phyloP scores from a whole-genome alignment of 2,113 vertebrate genomes.

The Oncorhynchus mykiss region DNA sequence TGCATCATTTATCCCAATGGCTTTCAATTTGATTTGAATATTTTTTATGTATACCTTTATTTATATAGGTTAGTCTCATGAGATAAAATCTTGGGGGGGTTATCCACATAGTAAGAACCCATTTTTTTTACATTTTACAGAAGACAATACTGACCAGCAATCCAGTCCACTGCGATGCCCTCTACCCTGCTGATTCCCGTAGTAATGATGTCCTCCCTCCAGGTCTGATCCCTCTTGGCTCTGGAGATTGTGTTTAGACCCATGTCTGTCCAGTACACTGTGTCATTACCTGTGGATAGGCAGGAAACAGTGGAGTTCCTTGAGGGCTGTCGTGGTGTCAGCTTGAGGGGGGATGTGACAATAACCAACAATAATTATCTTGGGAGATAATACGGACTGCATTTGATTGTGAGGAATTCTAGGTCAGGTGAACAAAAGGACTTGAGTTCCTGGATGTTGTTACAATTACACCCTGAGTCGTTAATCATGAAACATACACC shows the following conservation, averaged over 20 bases:
- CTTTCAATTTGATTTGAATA: neutral
- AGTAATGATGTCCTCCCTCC: constrained; percentile 94
- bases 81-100: neutral
- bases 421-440: no score
- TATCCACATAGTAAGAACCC: neutral
- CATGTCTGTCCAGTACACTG: constrained; percentile 99
- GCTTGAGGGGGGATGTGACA: no score
- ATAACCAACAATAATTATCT: no score
- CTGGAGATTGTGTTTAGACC: constrained; percentile 95
- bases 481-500: no score
- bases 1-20: neutral
- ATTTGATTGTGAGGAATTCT: no score
- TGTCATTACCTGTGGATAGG: constrained; percentile 86
- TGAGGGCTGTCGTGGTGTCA: no score
- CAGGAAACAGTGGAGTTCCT: neutral
- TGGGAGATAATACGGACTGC: no score
- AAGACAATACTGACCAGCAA: constrained; percentile 80
- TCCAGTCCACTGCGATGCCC: constrained; percentile 97
- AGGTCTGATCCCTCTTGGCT: constrained; percentile 93
- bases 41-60: neutral
- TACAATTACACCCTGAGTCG: no score
- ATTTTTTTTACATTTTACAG: neutral
- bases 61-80: neutral
- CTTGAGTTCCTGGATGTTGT: no score
- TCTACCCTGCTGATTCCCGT: constrained; percentile 95